These are phyloP conservation scores for Apaloderma vittatum DNA, from an alignment of 2,113 vertebrate genomes.

Conservation along the genomic window DNA sequence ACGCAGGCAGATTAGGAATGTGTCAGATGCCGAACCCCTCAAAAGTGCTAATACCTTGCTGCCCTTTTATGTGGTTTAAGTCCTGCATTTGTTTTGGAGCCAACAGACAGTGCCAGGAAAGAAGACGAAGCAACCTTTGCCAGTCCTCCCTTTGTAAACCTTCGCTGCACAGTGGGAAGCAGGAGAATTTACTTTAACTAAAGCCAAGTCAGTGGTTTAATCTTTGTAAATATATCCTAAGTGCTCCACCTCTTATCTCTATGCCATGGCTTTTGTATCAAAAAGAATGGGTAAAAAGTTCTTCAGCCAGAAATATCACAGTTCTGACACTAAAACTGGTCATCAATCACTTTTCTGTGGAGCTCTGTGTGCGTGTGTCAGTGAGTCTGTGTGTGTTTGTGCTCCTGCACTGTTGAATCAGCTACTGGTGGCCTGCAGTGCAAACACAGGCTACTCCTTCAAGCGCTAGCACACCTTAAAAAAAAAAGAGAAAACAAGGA, in stretches of 20 bases:
- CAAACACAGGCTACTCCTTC: background rate
- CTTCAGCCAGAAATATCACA: constrained; percentile 43
- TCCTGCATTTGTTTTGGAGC: constrained; percentile 44
- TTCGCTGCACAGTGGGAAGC: constrained; percentile 55
- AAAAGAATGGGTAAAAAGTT: constrained; percentile 51
- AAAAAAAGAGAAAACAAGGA: no score
- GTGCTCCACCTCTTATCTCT: constrained; percentile 75
- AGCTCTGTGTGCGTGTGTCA: background rate
- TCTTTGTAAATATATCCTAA: constrained; percentile 72
- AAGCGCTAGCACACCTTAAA: background rate
- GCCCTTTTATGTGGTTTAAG: constrained; percentile 69
- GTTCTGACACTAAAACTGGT: constrained; percentile 31
- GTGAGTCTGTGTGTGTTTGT: background rate
- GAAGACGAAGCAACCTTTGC: constrained; percentile 48
- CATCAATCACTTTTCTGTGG: constrained; percentile 48
- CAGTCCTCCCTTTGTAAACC: constrained; percentile 57
- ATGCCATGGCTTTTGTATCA: constrained; percentile 40
- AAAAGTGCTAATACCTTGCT: constrained; percentile 56
- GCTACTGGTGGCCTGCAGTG: background rate
- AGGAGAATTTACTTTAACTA: constrained; percentile 69
- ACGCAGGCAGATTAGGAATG: constrained; percentile 60
- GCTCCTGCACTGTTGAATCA: background rate
- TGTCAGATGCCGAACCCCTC: constrained; percentile 46
- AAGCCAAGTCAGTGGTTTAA: constrained; percentile 73
- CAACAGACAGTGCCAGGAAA: constrained; percentile 47